These are phyloP conservation scores for Anarrhichthys ocellatus DNA, from an alignment of 2,113 vertebrate species.

Conservation along the genomic window DNA sequence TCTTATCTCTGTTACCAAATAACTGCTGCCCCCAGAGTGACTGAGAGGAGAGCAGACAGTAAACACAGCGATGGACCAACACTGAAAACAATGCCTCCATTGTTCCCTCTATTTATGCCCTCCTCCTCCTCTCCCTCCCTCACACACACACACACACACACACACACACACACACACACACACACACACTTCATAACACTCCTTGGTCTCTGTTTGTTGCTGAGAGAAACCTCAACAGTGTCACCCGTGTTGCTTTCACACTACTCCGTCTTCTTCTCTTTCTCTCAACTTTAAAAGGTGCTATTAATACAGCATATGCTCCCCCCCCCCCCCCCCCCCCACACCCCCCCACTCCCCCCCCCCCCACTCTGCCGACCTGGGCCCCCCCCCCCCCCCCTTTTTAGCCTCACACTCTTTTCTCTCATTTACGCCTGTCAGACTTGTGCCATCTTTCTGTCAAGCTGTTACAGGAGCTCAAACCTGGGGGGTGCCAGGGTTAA, in stretches of 20 bases:
- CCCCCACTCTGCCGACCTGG: too few species aligned
- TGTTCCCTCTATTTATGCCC: constrained; percentile 61
- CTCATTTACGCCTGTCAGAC: constrained; percentile 30
- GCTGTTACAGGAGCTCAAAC: constrained; percentile 24
- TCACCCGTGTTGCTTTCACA: constrained; percentile 49
- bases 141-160: background rate
- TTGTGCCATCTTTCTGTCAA: constrained; percentile 19
- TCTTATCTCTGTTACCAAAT: constrained; percentile 55
- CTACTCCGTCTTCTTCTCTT: constrained; percentile 18
- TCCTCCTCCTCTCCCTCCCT: constrained; percentile 10
- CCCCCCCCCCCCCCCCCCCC: background rate
- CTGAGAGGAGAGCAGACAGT: constrained; percentile 36
- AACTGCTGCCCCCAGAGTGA: constrained; percentile 46
- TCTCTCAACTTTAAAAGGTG: constrained; percentile 56
- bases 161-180: too few species aligned
- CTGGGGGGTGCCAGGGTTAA: constrained; percentile 3
- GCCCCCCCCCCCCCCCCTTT: background rate
- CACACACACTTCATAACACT: constrained; percentile 35
- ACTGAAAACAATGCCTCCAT: constrained; percentile 59
- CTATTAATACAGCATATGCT: constrained; percentile 65
- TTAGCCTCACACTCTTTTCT: background rate
- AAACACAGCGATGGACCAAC: constrained; percentile 48
- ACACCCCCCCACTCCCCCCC: background rate
- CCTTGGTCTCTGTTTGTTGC: constrained; percentile 43
- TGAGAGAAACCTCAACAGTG: constrained; percentile 37